Percentiles rank a stretch among this genome's conserved stretches.
phyloP scores from a whole-genome alignment of 53 echinoderm and acorn worm genomes.

The Echinarachnius parma region DNA sequence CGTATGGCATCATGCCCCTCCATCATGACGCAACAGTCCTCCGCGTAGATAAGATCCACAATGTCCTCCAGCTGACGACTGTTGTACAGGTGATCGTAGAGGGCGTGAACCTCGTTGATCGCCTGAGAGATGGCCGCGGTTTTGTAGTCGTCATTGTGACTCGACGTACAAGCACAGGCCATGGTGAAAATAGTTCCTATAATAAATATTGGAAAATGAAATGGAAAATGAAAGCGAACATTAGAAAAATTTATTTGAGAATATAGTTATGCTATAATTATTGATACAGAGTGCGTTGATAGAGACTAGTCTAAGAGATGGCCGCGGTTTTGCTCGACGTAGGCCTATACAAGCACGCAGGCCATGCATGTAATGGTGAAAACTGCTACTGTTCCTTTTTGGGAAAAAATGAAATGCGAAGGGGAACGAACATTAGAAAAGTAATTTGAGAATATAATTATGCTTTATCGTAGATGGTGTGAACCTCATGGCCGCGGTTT shows the following conservation, averaged over 20 bases:
- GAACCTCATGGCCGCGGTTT: too few relatives aligned
- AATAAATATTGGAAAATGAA: not conserved
- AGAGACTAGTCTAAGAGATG: too few relatives aligned
- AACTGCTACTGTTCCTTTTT: too few relatives aligned
- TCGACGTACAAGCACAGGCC: conserved; percentile 13
- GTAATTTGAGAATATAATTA: too few relatives aligned
- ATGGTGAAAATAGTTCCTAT: not conserved
- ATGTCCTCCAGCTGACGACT: conserved; percentile 33
- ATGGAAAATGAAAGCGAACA: not conserved
- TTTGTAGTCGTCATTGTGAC: not conserved
- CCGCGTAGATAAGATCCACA: conserved; percentile 36
- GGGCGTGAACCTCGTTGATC: conserved; percentile 23
- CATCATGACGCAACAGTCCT: conserved; percentile 46
- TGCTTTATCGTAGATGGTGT: too few relatives aligned
- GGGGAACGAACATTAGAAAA: too few relatives aligned
- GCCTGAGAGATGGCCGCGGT: conserved; percentile 19
- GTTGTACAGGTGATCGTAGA: conserved; percentile 37
- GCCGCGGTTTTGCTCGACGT: conserved; percentile 5
- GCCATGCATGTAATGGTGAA: too few relatives aligned
- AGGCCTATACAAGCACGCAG: not conserved
- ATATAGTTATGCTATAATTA: too few relatives aligned
- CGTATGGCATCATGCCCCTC: conserved; percentile 43
- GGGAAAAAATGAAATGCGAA: too few relatives aligned
- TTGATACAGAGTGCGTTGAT: too few relatives aligned
- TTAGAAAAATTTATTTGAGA: too few relatives aligned